Evolutionary conservation across 2,888 invertebrate genomes (phyloP), one percentile per base, ranked within the genome.

Genomic region (Drosophila pseudotalamancana): DNA sequence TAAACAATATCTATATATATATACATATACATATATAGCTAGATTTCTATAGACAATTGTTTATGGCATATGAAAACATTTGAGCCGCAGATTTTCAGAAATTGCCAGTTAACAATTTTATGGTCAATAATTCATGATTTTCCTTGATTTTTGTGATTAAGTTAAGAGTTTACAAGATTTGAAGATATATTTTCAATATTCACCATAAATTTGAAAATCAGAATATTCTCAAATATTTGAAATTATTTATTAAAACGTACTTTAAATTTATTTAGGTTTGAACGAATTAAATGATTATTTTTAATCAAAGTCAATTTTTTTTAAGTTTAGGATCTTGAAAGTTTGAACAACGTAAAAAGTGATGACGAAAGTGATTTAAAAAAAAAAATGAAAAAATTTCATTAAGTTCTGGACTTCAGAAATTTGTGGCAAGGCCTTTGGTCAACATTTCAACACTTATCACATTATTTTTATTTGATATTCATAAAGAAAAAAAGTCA

Each of bases 91-190:
- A 72, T 75, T 75, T 64, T 42, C 23, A 18, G 8, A 43, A 72
- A 55, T 72, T 55, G 42, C 18, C 53, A 79, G 61, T 59, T 64
- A 31, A n/a, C 59, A 77, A 62, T 61, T 79, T 72, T 56, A 78
- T 77, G 14, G n/a, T 19, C 5, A 25, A 32, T 53, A 23, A n/a
- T 4, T 12, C 19, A 29, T 12, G 1, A 27, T 21, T 4, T 27
- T 5, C 4, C 12, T 23, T 32, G 43, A 49, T 37, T 25, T 37
- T 6, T n/a, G n/a, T 0, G 12, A 1, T 6, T 39, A 6, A 6
- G n/a, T 19, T 6, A 9, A 4, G 8, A 6, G 16, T 21, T 32
- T 4, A 3, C 4, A 1, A 3, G 25, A 40, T n/a, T n/a, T n/a
- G 5, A 14, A 1, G 19, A 19, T n/a, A n/a, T n/a, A n/a, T n/a